phyloP scores from a whole-genome alignment of 2,113 vertebrate species.

The Mus musculus region DNA sequence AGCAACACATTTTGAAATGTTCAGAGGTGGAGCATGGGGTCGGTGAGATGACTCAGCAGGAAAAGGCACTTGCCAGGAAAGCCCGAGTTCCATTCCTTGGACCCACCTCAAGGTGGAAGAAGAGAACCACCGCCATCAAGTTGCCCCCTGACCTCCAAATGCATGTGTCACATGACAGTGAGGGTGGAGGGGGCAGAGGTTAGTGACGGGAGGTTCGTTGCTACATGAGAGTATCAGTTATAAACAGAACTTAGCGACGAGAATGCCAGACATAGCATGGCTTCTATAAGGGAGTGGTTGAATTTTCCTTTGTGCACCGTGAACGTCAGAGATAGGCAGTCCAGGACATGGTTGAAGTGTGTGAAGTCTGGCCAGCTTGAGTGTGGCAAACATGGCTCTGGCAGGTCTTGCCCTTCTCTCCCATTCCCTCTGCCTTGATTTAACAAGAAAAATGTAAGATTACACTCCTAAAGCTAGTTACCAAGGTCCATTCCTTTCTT shows the following conservation, averaged over 20 bases:
- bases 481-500: background rate
- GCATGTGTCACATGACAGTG: rapidly evolving
- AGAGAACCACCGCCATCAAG: background rate
- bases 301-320: background rate
- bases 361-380: background rate
- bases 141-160: background rate
- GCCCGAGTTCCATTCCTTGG: background rate
- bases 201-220: background rate
- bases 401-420: background rate
- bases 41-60: background rate
- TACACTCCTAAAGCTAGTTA: background rate
- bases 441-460: background rate
- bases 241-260: background rate
- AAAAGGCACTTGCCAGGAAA: background rate
- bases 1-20: constrained; percentile 27
- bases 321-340: background rate
- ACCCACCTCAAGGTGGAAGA: background rate
- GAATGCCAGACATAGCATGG: background rate
- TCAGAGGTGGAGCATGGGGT: background rate
- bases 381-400: background rate
- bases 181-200: no score
- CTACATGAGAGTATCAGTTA: background rate
- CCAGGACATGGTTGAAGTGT: background rate
- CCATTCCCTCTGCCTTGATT: background rate
- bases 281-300: background rate